phyloP scores from a whole-genome alignment of 2,113 vertebrate genomes.

The Loxodonta africana region DNA sequence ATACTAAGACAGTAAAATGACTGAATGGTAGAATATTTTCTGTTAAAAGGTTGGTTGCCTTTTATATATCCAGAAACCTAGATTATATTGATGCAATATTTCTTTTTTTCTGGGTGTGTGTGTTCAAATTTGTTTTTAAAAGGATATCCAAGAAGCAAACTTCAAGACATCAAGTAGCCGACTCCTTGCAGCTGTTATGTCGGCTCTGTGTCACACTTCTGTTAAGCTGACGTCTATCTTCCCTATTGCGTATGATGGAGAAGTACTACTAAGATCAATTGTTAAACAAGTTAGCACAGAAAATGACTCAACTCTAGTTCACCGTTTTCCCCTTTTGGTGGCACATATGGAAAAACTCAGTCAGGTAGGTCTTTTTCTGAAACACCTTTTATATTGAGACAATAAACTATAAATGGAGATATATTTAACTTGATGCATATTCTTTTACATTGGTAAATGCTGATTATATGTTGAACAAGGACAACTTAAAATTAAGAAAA shows the following conservation, averaged over 20 bases:
- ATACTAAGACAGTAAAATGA: constrained; percentile 30
- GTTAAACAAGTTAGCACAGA: constrained; percentile 99
- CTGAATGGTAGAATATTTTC: background rate
- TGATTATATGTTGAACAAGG: constrained; percentile 2
- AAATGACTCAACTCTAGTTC: constrained; percentile 97
- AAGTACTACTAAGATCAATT: constrained; percentile 95
- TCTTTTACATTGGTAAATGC: constrained; percentile 28
- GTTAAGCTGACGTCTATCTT: constrained; percentile 98
- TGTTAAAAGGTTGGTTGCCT: background rate
- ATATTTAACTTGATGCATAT: constrained; percentile 6
- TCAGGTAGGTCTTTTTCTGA: constrained; percentile 90
- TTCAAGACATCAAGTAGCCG: constrained; percentile 98
- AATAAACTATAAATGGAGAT: background rate
- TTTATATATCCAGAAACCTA: constrained; percentile 35
- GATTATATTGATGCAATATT: constrained; percentile 48
- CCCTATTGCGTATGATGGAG: constrained; percentile 98
- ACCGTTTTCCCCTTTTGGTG: constrained; percentile 98
- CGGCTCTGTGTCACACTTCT: constrained; percentile 97
- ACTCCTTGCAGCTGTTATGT: constrained; percentile 98
- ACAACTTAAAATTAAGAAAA: background rate
- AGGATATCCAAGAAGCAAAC: constrained; percentile 99
- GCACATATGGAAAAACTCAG: constrained; percentile 99
- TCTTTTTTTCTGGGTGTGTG: background rate
- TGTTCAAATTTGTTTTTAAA: constrained; percentile 44
- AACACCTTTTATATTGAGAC: constrained; percentile 1